Evolutionary conservation across 1,140 invertebrate species (phyloP).

Genomic region (Sesamia nonagrioides): DNA sequence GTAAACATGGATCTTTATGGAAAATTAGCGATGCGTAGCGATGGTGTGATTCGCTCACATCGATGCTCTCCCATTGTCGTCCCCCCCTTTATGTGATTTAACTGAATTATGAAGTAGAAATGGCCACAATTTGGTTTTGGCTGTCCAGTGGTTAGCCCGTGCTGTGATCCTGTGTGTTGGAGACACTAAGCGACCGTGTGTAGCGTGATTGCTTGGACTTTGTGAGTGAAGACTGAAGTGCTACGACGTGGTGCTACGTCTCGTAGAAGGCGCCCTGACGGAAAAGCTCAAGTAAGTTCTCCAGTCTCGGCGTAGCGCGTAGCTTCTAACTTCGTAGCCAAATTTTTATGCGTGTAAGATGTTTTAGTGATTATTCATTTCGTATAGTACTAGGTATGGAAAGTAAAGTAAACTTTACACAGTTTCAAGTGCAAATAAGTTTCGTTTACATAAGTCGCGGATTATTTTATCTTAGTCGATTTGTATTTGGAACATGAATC

Average conservation of each 20-base stretch:
- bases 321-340: not conserved
- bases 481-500: not conserved
- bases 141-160: slow-evolving; percentile 76
- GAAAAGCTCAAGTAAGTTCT: slow-evolving; percentile 75
- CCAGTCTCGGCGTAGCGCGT: slow-evolving; percentile 16
- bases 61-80: slow-evolving; percentile 82
- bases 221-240: slow-evolving; percentile 58
- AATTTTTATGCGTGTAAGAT: not conserved
- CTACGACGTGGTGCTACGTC: slow-evolving; percentile 65
- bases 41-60: slow-evolving; percentile 85
- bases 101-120: slow-evolving; percentile 84
- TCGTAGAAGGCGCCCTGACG: slow-evolving; percentile 58
- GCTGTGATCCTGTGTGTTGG: slow-evolving; percentile 60
- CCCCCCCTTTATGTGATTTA: slow-evolving; percentile 85
- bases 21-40: slow-evolving; percentile 81
- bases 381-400: not conserved
- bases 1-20: slow-evolving; percentile 72
- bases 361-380: not conserved
- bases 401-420: not conserved
- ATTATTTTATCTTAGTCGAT: slow-evolving; percentile 2
- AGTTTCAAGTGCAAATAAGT: not conserved
- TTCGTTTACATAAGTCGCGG: not conserved
- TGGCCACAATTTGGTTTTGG: slow-evolving; percentile 80
- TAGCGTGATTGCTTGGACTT: slow-evolving; percentile 58
- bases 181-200: slow-evolving; percentile 58